Evolutionary conservation across 2,113 vertebrate genomes (phyloP).

Genomic region (Phrynosoma platyrhinos): DNA sequence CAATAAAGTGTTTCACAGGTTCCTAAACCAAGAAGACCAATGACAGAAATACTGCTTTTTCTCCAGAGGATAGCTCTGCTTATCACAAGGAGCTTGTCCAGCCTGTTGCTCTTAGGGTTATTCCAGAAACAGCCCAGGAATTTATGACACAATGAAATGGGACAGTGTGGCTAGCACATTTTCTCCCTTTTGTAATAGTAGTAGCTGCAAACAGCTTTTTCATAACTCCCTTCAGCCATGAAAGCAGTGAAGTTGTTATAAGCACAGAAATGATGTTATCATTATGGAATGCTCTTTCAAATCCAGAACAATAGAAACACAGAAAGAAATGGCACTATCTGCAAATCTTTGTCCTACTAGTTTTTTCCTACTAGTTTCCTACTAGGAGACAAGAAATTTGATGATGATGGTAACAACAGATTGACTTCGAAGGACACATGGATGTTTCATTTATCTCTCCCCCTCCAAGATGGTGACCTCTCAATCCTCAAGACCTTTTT

Average conservation of each 20-base stretch:
- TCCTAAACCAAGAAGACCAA: neutral
- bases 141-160: neutral
- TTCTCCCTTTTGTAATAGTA: neutral
- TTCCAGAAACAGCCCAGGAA: neutral
- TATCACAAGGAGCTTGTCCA: neutral
- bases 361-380: no score
- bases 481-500: neutral
- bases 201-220: conserved; percentile 27
- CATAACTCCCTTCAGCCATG: conserved; percentile 40
- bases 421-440: neutral
- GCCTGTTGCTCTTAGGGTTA: neutral
- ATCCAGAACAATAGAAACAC: no score
- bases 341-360: neutral
- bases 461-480: neutral
- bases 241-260: conserved; percentile 9
- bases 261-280: neutral
- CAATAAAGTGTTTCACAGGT: neutral
- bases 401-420: no score
- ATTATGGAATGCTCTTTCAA: no score
- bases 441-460: neutral
- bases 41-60: neutral
- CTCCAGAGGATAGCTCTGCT: neutral
- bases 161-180: neutral
- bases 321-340: neutral
- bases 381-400: no score